Evolutionary conservation across 2,888 invertebrate species (phyloP).

Genomic region (Koerneria pararmatus): DNA sequence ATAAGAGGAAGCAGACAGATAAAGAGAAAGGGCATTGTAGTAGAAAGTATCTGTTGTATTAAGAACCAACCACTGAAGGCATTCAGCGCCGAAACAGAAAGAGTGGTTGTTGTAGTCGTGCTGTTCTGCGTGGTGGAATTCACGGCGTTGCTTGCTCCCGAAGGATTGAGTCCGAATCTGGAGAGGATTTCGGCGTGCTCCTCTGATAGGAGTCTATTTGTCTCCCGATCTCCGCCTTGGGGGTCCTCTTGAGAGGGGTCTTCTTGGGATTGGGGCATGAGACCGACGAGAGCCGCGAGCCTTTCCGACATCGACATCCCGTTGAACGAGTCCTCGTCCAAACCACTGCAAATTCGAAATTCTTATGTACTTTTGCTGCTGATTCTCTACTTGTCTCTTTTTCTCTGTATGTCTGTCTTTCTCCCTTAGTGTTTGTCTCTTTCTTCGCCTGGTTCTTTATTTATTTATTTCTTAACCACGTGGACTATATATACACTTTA

Average conservation of each 20-base stretch:
- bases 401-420: no score
- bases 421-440: no score
- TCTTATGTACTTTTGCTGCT: no score
- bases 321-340: conserved; percentile 13
- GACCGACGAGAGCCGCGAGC: conserved; percentile 45
- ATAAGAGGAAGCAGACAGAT: no score
- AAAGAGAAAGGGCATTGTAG: no score
- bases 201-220: not conserved
- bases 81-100: conserved; percentile 17
- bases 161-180: conserved; percentile 5
- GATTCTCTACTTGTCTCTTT: no score
- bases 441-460: no score
- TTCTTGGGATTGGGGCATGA: conserved; percentile 20
- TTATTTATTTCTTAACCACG: no score
- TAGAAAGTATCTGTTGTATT: no score
- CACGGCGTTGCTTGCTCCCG: not conserved
- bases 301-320: conserved; percentile 37
- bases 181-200: conserved; percentile 3
- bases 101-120: not conserved
- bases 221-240: not conserved
- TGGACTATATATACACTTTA: no score
- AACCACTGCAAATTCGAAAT: conserved; percentile 25
- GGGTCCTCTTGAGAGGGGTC: conserved; percentile 17
- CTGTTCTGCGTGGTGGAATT: not conserved
- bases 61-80: conserved; percentile 22